Evolutionary conservation across 2,113 vertebrate genomes (phyloP), one percentile per base, ranked within the genome.

Genomic region (Martes martes): DNA sequence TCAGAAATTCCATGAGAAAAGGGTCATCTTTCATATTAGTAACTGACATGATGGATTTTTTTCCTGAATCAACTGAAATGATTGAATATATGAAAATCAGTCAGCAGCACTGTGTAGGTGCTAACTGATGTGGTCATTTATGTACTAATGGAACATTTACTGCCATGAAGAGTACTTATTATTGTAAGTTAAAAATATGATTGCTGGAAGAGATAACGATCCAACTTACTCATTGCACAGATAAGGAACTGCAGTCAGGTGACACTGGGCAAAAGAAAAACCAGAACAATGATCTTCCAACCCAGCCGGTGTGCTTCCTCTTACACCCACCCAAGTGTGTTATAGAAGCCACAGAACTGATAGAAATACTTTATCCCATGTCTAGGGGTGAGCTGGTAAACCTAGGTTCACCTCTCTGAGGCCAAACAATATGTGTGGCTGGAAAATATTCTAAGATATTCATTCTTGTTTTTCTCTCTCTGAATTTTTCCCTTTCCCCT

Each of bases 391-490:
- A 95, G 83, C 42, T 78, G 69, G n/a, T 42, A 93, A 95, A 65
- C 9, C 63, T 31, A 67, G 4, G 26, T 42, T 95, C 69, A 65
- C 52, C 65, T 36, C 84, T 78, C 55, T 69, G 2, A 2, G 23
- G 47, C 21, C 91, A 94, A 61, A 10, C 31, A 39, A 50, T 39
- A 61, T 67, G 74, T 71, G 36, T 33, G n/a, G 26, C 36, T 82
- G 15, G 69, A 97, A 96, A 93, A 85, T 42, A 87, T 45, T 93
- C 57, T 82, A 78, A 92, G 47, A 82, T 19, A 76, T 11, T 86
- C n/a, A 24, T 85, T 88, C 61, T 87, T 91, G 33, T 47, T 95
- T 93, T 94, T 63, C 57, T 92, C 36, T 87, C 28, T 96, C 59
- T 94, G 23, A 94, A 81, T 65, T 92, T 91, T 87, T 26, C 21